Base-by-base conservation (phyloP, 2,797 vertebrate genomes). In the Lepus townsendii region DNA sequence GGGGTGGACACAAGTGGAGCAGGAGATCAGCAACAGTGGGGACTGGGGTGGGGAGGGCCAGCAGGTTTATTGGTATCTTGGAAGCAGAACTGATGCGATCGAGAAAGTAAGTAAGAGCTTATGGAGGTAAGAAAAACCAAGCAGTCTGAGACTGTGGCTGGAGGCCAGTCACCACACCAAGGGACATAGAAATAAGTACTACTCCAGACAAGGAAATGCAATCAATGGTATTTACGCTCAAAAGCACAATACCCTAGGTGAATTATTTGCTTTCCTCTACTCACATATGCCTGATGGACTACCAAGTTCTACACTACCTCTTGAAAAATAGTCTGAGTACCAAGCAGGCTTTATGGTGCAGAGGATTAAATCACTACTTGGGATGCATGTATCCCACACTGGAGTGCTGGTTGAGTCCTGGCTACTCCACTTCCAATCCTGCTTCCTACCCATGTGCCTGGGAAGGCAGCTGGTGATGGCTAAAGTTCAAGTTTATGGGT, bases 211-310 rank as follows among this genome's bases (percentile, higher is more conserved):
- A 26, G 62, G 20, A 89, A 62, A 66, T 32, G 32, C 26, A 66
- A 7, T 50, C 66, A 57, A 19, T 60, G 35, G 68, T 69, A 95
- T 76, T 83, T 66, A 86, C 47, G 30, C 47, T 77, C 54, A 86
- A 95, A 95, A 71, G 57, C 52, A 69, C 20, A 93, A 73, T 10
- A 38, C 22, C 30, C 38, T 80, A 6, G 11, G 38, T 71, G 52
- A 93, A 95, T 92, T 63, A 84, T 8, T n/a, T 47, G 57, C 63
- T 38, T 60, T 63, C 73, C 17, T 91, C 10, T 8, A 38, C 17
- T 85, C 62, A 38, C 47, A 22, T 5, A 19, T 65, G 7, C 5
- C 24, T 47, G 38, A 1, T 24, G 22, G 60, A 90, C 5, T 80
- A 63, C 7, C 54, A 90, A 27, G 71, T 93, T 82, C 87, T 80